Evolutionary conservation across 2,113 vertebrate species (phyloP), one percentile per base, ranked within the genome.

Genomic region (Malurus alboscapulatus): DNA sequence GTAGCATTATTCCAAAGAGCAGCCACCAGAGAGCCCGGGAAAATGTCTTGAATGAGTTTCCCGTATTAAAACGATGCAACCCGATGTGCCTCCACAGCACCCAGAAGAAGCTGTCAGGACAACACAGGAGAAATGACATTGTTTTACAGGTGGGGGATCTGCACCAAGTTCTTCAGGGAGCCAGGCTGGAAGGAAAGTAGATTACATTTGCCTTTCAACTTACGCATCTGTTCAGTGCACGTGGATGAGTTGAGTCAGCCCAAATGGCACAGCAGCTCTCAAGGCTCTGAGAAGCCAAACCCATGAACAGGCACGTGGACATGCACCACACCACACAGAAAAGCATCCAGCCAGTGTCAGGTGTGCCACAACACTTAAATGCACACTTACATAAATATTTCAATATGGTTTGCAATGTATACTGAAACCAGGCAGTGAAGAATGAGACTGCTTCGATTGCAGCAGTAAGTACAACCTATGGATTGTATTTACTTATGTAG

Each of bases 91-190:
- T 97, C 27, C 72, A 90, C 32, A 93, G 92, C 67, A 97, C 93
- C 95, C 97, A 97, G 69, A 92, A 55, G 54, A 92, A 84, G 91
- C 93, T 95, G 92, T 88, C 91, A 61, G 97, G 94, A 90, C 82
- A 88, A 72, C 78, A 75, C 55, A 89, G 94, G 95, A 97, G 84
- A 94, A 98, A 94, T 95, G 96, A 97, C 99, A 98, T 99, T 95
- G 96, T 98, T 96, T 95, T 93, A 84, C 88, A 69, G 86, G 50
- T 85, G 50, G 88, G 83, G 88, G 94, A 67, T 73, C 68, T 76
- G 95, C 68, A 55, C 86, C 53, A n/a, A 54, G 72, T 67, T 78
- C 67, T 87, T 88, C 44, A 55, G 85, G 92, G 62, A 93, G 68
- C 19, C 86, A 82, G 54, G 63, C 81, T 92, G 95, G 76, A 80